Conservation (phyloP, 2,797 vertebrate species). For the Meriones psammophilus region DNA sequence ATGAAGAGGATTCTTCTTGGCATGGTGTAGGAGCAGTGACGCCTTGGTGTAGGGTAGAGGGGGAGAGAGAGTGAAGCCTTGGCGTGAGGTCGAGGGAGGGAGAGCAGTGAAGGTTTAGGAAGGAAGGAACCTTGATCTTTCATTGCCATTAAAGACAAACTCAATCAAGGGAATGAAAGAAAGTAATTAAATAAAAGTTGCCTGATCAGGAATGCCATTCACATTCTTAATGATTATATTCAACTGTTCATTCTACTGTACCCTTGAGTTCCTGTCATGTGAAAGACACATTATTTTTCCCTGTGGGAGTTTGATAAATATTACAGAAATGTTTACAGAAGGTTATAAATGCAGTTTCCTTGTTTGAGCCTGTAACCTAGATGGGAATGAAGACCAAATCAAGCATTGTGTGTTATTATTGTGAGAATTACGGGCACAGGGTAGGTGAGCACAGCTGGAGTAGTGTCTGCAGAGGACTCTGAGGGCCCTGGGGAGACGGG, state of each 20-base stretch:
- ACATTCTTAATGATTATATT: not conserved
- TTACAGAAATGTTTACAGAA: not conserved
- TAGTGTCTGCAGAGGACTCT: not conserved
- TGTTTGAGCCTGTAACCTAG: not conserved
- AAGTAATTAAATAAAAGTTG: not conserved
- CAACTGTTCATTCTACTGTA: not conserved
- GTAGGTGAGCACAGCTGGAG: too few relatives aligned
- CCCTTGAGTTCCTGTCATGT: not conserved
- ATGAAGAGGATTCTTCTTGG: not conserved
- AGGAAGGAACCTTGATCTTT: too few relatives aligned
- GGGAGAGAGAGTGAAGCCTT: too few relatives aligned
- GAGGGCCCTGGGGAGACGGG: too few relatives aligned
- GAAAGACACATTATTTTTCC: slow-evolving; percentile 15
- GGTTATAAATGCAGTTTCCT: not conserved
- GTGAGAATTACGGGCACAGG: not conserved
- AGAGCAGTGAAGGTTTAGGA: too few relatives aligned
- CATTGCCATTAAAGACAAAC: not conserved
- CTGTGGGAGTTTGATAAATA: not conserved
- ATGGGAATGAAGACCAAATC: not conserved
- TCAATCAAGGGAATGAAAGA: not conserved
- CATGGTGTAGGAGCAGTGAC: not conserved
- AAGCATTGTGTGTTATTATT: not conserved
- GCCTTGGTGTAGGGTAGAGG: not conserved
- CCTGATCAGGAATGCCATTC: not conserved
- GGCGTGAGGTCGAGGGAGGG: not conserved